Evolutionary conservation across 2,888 invertebrate genomes (phyloP), one percentile per base, ranked within the genome.

Genomic region (Megalurothrips usitatus): DNA sequence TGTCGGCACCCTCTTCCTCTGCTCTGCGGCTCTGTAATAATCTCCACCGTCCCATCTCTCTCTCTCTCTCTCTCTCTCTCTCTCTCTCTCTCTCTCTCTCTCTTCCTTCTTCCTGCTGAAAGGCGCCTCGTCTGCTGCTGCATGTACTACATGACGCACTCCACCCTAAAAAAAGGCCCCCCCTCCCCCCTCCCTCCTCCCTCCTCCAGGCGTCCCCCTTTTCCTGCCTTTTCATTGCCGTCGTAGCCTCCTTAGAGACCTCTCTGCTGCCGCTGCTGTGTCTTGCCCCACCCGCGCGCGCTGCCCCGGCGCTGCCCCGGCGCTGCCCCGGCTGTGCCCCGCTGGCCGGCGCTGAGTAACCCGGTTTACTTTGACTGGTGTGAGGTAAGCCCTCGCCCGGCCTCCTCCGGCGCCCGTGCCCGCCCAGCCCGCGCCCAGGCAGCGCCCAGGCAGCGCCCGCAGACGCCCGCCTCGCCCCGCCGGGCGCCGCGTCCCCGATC

Each of bases 331-430:
- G 14, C 58, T n/a, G n/a, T 14, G 49, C 58, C 58, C 58, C 19
- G 4, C 58, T n/a, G 63, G n/a, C n/a, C 68, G n/a, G 68, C 68
- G n/a, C 23, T 11, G 8, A 75, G 68, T 75, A 75, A 75, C 68
- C 68, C 68, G 68, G 68, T 75, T 75, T 75, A 75, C 68, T 75
- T 75, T 75, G 68, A 75, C 68, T 75, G 68, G 68, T 75, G 68
- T 75, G 68, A 75, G 68, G 68, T 75, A 75, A 75, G 68, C 58
- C 58, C 58, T 58, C 58, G 17, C 68, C 68, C 58, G 17, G 26
- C 68, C 23, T 75, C 68, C 68, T 23, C 23, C 68, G 68, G 68
- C 68, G 68, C 23, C 68, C 9, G 11, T 9, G 49, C 52, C 52
- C 52, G 3, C 52, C 52, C 52, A 1, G 52, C 52, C 52, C 10